Conservation (phyloP, 2,797 vertebrate species). For the Sciurus vulgaris region DNA sequence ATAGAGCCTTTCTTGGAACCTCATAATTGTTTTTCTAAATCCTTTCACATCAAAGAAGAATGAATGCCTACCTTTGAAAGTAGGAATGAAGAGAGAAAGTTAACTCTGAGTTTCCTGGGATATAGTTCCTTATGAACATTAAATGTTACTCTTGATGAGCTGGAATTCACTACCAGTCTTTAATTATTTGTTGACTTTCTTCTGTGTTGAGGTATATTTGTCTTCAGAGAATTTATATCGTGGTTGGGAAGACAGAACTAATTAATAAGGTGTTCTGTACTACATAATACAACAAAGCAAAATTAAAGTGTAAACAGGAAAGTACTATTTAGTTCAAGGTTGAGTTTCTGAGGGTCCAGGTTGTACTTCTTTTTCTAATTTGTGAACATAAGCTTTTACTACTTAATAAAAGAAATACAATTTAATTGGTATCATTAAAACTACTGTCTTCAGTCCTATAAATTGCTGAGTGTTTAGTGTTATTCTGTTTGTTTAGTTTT, state of each 20-base stretch:
- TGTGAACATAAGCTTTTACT: neutral
- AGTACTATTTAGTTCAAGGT: neutral
- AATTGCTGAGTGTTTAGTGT: neutral
- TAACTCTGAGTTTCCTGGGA: neutral
- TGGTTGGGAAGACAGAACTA: neutral
- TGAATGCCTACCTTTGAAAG: neutral
- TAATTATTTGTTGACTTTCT: neutral
- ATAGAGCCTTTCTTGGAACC: conserved; percentile 35
- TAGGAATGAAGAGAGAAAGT: neutral
- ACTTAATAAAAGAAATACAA: conserved; percentile 40
- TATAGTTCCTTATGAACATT: neutral
- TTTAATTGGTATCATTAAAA: conserved; percentile 7
- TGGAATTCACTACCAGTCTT: neutral
- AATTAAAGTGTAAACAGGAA: neutral
- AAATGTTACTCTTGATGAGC: conserved; percentile 38
- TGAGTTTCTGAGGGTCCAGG: neutral
- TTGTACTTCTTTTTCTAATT: neutral
- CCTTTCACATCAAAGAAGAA: conserved; percentile 33
- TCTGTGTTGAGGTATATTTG: neutral
- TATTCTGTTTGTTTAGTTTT: neutral
- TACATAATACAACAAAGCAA: neutral
- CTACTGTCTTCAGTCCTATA: neutral
- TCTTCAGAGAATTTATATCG: neutral
- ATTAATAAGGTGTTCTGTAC: neutral
- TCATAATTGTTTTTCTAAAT: conserved; percentile 34